These are phyloP conservation scores for Caloenas nicobarica DNA, from an alignment of 2,113 vertebrate species.

Conservation along the genomic window DNA sequence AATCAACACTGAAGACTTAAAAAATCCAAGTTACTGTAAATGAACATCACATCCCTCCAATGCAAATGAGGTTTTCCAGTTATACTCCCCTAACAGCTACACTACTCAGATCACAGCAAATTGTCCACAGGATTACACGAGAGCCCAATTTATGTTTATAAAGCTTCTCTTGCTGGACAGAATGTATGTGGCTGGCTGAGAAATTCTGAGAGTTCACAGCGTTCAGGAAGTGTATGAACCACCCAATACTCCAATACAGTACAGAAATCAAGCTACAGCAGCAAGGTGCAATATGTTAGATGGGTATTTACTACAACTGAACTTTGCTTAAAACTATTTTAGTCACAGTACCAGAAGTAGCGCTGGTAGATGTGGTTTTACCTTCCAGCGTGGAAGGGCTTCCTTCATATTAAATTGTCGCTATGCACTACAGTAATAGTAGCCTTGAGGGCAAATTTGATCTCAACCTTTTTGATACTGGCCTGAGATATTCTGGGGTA, in stretches of 20 bases:
- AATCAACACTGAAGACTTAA: not conserved
- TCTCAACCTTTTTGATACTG: not conserved
- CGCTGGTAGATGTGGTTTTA: not conserved
- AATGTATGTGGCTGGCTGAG: not conserved
- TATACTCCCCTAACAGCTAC: not conserved
- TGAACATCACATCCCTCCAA: not conserved
- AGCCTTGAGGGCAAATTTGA: not conserved
- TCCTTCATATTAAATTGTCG: not conserved
- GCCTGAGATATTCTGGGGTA: not conserved
- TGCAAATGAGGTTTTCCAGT: constrained; percentile 31
- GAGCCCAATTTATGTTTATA: not conserved
- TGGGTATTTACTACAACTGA: not conserved
- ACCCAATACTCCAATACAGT: not conserved
- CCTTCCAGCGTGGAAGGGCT: not conserved
- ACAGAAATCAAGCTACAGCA: not conserved
- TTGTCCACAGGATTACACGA: not conserved
- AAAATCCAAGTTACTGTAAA: not conserved
- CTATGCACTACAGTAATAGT: not conserved
- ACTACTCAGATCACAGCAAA: not conserved
- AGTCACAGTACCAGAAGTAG: not conserved
- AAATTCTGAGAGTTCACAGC: not conserved
- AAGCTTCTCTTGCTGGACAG: not conserved
- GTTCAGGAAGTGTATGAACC: not conserved
- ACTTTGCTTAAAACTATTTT: not conserved
- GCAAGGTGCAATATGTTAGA: not conserved